Percentiles rank a stretch among this genome's conserved stretches.
Conservation (phyloP, 2,797 vertebrate genomes). For the Arremon brunneinucha region DNA sequence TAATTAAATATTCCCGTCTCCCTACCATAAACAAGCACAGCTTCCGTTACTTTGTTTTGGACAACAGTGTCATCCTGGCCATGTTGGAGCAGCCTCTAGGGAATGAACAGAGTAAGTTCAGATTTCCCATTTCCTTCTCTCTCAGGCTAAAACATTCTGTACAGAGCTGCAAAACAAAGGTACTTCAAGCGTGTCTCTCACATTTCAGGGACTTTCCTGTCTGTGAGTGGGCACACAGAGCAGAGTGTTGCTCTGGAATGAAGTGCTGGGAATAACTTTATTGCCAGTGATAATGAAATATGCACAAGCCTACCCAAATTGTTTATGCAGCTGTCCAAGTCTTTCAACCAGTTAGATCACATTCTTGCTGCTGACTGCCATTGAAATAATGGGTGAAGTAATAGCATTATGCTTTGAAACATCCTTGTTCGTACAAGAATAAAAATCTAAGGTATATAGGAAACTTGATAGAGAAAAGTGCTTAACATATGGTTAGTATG, state of each 20-base stretch:
- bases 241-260: not conserved
- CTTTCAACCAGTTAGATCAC: not conserved
- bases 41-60: conserved; percentile 91
- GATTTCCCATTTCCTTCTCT: not conserved
- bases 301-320: not conserved
- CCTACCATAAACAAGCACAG: conserved; percentile 86
- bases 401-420: not conserved
- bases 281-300: not conserved
- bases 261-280: not conserved
- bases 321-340: not conserved
- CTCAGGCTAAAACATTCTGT: not conserved
- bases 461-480: not conserved
- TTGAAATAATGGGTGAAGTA: not conserved
- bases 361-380: not conserved
- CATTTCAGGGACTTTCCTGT: not conserved
- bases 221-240: not conserved
- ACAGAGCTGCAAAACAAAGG: not conserved
- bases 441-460: not conserved
- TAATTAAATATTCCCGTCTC: conserved; percentile 91
- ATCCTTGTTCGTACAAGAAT: not conserved
- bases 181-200: fast-evolving
- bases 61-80: conserved; percentile 89
- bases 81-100: conserved; percentile 87
- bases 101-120: conserved; percentile 85
- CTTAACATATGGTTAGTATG: not conserved